These are phyloP conservation scores for Eupristina koningsbergeri DNA, from an alignment of 1,140 invertebrate species.

Conservation along the genomic window DNA sequence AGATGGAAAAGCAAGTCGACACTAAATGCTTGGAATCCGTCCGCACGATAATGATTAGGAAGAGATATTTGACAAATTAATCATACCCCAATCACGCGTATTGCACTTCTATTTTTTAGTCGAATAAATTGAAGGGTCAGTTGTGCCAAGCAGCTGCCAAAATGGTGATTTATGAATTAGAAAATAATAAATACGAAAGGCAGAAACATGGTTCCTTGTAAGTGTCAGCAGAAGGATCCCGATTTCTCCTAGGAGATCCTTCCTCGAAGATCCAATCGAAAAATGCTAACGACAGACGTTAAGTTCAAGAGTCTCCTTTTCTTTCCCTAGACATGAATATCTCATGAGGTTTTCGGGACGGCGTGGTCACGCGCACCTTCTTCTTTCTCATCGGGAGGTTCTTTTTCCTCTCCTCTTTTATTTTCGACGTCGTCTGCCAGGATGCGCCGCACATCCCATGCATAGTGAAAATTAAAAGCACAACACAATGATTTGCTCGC, in stretches of 20 bases:
- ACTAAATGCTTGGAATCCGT: not conserved
- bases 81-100: not conserved
- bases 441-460: conserved; percentile 34
- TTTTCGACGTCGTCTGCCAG: conserved; percentile 26
- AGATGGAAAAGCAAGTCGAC: not conserved
- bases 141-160: no score
- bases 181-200: not conserved
- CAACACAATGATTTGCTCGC: conserved; percentile 33
- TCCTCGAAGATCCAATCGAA: not conserved
- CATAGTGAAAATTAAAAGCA: conserved; percentile 39
- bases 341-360: conserved; percentile 43
- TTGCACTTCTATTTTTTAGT: not conserved
- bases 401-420: not conserved
- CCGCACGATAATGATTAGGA: not conserved
- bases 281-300: conserved; percentile 1
- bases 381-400: not conserved
- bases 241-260: not conserved
- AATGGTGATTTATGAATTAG: no score
- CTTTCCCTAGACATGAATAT: conserved; percentile 40
- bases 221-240: not conserved
- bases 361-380: conserved; percentile 19
- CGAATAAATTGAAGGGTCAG: not conserved
- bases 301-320: conserved; percentile 3
- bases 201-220: not conserved
- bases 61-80: not conserved